A percentile compares a stretch with the other conserved stretches of the same genome.
Conservation (phyloP, 2,797 vertebrate genomes). For the Xerus rutilus region DNA sequence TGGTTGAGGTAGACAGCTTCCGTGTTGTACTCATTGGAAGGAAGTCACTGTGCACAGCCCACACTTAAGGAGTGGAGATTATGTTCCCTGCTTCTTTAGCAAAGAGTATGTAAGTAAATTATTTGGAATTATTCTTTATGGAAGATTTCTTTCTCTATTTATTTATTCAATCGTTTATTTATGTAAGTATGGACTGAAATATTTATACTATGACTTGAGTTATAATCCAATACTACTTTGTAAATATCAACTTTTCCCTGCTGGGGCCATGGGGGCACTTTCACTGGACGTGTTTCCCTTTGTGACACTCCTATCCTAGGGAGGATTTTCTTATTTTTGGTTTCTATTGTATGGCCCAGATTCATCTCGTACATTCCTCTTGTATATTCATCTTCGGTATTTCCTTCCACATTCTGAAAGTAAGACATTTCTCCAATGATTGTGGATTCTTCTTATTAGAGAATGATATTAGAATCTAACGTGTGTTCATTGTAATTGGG, state of each 20-base stretch:
- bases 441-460: background rate
- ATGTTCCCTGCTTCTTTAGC: background rate
- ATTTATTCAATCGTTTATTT: background rate
- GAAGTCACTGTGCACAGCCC: background rate
- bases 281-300: background rate
- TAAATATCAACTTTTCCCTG: background rate
- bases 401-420: background rate
- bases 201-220: background rate
- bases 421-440: background rate
- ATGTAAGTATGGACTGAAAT: background rate
- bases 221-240: background rate
- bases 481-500: background rate
- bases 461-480: background rate
- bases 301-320: background rate
- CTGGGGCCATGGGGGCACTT: background rate
- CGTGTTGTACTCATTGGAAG: background rate
- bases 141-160: background rate
- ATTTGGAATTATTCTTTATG: background rate
- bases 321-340: background rate
- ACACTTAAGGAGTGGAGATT: background rate
- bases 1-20: background rate
- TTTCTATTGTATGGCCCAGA: background rate
- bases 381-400: background rate
- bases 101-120: background rate
- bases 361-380: background rate